Evolutionary conservation across 1,140 invertebrate genomes (phyloP), one percentile per base, ranked within the genome.

Genomic region (Drosophila littoralis): DNA sequence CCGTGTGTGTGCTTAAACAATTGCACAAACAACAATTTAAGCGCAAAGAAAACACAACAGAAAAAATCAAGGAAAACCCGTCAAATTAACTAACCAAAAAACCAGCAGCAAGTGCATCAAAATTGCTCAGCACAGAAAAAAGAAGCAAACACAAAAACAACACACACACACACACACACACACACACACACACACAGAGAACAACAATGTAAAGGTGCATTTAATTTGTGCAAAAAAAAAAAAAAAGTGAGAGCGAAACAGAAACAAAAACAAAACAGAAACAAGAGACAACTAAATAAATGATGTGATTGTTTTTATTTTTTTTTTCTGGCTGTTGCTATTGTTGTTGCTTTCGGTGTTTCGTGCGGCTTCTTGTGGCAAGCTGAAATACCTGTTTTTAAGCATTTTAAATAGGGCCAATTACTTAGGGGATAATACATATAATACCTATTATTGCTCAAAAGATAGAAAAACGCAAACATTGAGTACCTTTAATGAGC

Each of bases 21-120:
- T 73, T 78, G 58, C 69, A 81, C 70, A 86, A 59, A 71, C 54
- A 79, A 73, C 59, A 76, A 64, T 22, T 7, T 55, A 55, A 55
- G 36, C 32, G 15, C n/a, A 48, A 48, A 57, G 17, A 63, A 68
- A 45, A 54, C 32, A 59, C 57, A 68, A 17, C 15, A 46, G 51
- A 59, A 40, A 15, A 32, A 13, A 40, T 35, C 17, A 35, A 6
- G 7, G 40, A 58, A 38, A 17, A 52, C 9, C 13, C 13, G 36
- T 17, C 3, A 65, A 42, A 57, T 40, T 22, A 69, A 52, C 66
- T 64, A 81, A 72, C 67, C 33, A 42, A 58, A 77, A 77, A 59
- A 40, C 42, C 48, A 80, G 50, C 77, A 82, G 73, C 64, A 66
- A 69, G 55, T 68, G 77, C 77, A 55, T 64, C 46, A 40, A 55